phyloP scores from a whole-genome alignment of 2,113 vertebrate species.

The Petrocephalus zakoni region DNA sequence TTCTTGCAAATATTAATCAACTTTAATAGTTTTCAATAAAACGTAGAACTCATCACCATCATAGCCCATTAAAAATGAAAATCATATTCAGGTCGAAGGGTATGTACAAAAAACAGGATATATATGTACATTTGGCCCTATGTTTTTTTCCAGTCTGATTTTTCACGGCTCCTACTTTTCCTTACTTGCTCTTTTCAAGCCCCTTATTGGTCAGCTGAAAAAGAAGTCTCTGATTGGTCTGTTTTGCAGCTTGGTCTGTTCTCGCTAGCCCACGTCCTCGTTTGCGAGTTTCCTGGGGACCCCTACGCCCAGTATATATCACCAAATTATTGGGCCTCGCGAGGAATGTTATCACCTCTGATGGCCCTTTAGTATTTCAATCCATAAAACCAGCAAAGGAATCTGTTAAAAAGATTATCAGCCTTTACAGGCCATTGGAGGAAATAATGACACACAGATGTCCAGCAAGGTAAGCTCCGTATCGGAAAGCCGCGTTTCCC shows the following conservation, averaged over 20 bases:
- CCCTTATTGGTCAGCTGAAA: not conserved
- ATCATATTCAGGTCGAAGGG: not conserved
- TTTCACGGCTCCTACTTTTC: not conserved
- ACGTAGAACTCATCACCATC: not conserved
- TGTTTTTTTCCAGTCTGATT: not conserved
- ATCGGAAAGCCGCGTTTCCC: slow-evolving; percentile 34
- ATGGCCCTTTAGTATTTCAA: slow-evolving; percentile 20
- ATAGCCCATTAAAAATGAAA: not conserved
- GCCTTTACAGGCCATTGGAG: slow-evolving; percentile 48
- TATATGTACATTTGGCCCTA: not conserved
- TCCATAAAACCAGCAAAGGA: slow-evolving; percentile 39
- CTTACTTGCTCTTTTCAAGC: not conserved
- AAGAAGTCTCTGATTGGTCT: not conserved
- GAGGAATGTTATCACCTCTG: slow-evolving; percentile 18
- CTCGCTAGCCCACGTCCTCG: not conserved
- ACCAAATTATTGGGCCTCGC: not conserved
- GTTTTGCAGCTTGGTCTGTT: not conserved
- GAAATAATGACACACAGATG: slow-evolving; percentile 59
- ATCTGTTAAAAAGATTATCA: slow-evolving; percentile 58
- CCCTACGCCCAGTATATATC: not conserved
- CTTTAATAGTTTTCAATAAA: slow-evolving; percentile 4
- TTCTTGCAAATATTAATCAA: not conserved
- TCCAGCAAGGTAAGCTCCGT: slow-evolving; percentile 45
- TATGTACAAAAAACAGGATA: not conserved
- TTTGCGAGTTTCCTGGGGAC: not conserved